Evolutionary conservation across 2,888 invertebrate genomes (phyloP), one percentile per base, ranked within the genome.

Genomic region (Drosophila percnosoma): DNA sequence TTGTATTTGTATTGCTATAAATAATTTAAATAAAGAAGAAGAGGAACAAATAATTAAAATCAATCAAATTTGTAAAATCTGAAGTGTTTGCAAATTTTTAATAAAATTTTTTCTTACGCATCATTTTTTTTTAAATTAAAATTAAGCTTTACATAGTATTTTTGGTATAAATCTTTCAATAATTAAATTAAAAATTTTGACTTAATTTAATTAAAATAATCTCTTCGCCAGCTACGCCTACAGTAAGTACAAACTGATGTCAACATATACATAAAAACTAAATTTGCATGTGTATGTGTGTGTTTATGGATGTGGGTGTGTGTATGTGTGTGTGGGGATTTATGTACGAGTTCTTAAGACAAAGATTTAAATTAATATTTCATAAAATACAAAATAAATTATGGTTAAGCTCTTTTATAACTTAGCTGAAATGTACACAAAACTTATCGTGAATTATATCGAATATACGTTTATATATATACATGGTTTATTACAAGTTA

Each of bases 91-190:
- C 73, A 89, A 89, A 81, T 88, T 85, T 85, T 85, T 89, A 90
- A 90, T 86, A 66, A 89, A 83, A 75, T 84, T 76, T 78, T 80
- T 77, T 83, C 84, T 83, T 87, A 89, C 58, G 80, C 76, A 66
- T 88, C 69, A 71, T 78, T 76, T 69, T 65, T 67, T 63, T 65
- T 75, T 73, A 71, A 79, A 85, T 78, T 90, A 85, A 80, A 75
- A 90, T 79, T 85, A 89, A 82, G 49, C 86, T 90, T 85, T 90
- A 87, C 82, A 88, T 88, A 83, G 86, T 85, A 85, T 85, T 90
- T 85, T 85, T 90, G 86, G 90, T 86, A 90, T 90, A 87, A 90
- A 87, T 87, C 82, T 84, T 89, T 87, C 77, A 73, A 78, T 87
- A 84, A 87, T 88, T 90, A 90, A 88, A 90, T 82, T 80, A 74